These are phyloP conservation scores for Cinara cedri DNA, from an alignment of 2,888 invertebrate genomes.

Conservation along the genomic window DNA sequence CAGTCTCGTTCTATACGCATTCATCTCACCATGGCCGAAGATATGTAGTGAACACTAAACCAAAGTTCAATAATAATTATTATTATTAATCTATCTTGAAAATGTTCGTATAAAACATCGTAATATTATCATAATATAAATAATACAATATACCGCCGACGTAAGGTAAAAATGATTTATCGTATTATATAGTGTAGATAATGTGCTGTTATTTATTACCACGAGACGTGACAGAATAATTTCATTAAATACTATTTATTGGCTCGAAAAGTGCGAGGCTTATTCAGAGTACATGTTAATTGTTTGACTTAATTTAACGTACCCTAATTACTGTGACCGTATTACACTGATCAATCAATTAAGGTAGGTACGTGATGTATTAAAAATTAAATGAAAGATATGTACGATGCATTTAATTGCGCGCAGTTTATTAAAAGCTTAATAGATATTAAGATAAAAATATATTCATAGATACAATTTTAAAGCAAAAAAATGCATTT, in stretches of 20 bases:
- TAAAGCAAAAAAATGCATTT: no score
- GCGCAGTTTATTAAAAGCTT: no score
- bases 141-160: neutral
- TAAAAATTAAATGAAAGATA: no score
- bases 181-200: neutral
- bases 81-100: neutral
- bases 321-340: neutral
- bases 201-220: neutral
- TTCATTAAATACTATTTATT: no score
- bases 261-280: no score
- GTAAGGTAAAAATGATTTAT: conserved; percentile 17
- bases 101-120: neutral
- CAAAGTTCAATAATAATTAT: neutral
- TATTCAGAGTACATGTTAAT: no score
- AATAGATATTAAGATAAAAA: no score
- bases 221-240: neutral
- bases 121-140: neutral
- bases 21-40: conserved; percentile 12
- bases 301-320: neutral
- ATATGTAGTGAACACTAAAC: neutral
- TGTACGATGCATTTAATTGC: no score
- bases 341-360: neutral
- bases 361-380: neutral
- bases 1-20: conserved; percentile 33
- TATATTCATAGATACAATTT: no score